Percentiles rank a stretch among this genome's conserved stretches.
Evolutionary conservation across 92 coral and sea anemone species (phyloP).

Genomic region (Bergia sp.): DNA sequence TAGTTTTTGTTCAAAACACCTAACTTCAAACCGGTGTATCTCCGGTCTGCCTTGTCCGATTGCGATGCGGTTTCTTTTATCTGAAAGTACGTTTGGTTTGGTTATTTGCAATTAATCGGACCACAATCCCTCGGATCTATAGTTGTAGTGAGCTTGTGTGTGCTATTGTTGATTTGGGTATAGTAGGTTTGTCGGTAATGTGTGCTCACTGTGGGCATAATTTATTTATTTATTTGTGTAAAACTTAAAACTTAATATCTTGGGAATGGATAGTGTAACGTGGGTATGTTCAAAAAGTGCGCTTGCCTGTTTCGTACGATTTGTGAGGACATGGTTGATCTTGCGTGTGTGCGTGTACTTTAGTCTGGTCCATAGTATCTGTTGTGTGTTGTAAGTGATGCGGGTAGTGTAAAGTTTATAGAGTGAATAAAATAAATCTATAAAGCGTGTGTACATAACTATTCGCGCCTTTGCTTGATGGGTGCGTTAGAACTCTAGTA

Average conservation of each 20-base stretch:
- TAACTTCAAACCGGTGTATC: too few species aligned
- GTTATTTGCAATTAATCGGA: too few species aligned
- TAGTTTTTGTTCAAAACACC: too few species aligned
- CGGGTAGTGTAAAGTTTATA: constrained; percentile 10
- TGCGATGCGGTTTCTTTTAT: too few species aligned
- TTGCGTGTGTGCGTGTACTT: constrained; percentile 14
- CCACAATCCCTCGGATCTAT: too few species aligned
- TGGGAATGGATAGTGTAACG: constrained; percentile 22
- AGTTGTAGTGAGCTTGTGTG: too few species aligned
- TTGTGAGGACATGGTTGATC: constrained; percentile 10
- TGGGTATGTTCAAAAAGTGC: constrained; percentile 24
- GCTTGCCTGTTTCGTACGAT: constrained; percentile 10
- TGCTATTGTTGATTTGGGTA: too few species aligned
- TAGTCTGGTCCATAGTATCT: constrained; percentile 9
- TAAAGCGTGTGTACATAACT: constrained; percentile 10
- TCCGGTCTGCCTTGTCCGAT: too few species aligned
- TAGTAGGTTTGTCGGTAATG: constrained; percentile 27
- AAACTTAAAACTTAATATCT: constrained; percentile 9
- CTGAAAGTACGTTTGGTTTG: too few species aligned
- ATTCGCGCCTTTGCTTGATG: background rate
- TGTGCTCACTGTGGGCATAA: constrained; percentile 15
- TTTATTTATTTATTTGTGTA: constrained; percentile 14
- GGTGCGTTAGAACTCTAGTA: constrained; percentile 5
- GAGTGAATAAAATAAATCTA: constrained; percentile 5
- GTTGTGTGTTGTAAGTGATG: constrained; percentile 21